phyloP scores from a whole-genome alignment of 2,797 vertebrate genomes.

The Diplodus sargus region DNA sequence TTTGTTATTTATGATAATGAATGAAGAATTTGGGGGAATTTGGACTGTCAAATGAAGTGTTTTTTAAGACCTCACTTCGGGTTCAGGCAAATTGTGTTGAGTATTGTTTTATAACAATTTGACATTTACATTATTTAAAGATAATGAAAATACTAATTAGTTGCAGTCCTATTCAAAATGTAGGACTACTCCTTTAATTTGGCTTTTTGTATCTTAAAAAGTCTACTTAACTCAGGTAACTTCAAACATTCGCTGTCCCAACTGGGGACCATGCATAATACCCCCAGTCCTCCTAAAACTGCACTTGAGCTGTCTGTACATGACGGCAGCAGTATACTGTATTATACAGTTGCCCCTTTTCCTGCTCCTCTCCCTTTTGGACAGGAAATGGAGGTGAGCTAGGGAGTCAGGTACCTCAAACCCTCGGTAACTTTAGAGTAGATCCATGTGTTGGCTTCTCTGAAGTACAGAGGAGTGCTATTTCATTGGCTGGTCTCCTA shows the following conservation, averaged over 20 bases:
- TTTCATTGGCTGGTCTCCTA: conserved; percentile 55
- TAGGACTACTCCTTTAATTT: neutral
- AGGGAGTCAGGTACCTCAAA: conserved; percentile 46
- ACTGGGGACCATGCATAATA: neutral
- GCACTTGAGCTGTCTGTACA: neutral
- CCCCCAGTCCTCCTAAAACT: conserved; percentile 14
- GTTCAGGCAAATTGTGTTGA: too few species aligned
- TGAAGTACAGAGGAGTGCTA: conserved; percentile 49
- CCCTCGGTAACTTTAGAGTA: conserved; percentile 64
- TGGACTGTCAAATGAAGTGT: too few species aligned
- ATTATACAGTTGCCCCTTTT: conserved; percentile 43
- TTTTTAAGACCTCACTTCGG: too few species aligned
- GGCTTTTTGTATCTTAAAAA: neutral
- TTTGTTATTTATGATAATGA: too few species aligned
- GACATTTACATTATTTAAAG: too few species aligned
- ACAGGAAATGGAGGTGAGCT: conserved; percentile 61
- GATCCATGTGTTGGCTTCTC: conserved; percentile 63
- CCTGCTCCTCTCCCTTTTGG: conserved; percentile 36
- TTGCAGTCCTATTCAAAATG: neutral
- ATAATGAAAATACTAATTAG: neutral
- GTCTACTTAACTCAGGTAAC: too few species aligned
- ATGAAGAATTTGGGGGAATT: too few species aligned
- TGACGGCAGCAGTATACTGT: conserved; percentile 52
- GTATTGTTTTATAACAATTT: too few species aligned
- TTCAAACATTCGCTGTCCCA: neutral